Evolutionary conservation across 2,888 invertebrate species (phyloP), one percentile per base, ranked within the genome.

Genomic region (Nomada ferruginata): DNA sequence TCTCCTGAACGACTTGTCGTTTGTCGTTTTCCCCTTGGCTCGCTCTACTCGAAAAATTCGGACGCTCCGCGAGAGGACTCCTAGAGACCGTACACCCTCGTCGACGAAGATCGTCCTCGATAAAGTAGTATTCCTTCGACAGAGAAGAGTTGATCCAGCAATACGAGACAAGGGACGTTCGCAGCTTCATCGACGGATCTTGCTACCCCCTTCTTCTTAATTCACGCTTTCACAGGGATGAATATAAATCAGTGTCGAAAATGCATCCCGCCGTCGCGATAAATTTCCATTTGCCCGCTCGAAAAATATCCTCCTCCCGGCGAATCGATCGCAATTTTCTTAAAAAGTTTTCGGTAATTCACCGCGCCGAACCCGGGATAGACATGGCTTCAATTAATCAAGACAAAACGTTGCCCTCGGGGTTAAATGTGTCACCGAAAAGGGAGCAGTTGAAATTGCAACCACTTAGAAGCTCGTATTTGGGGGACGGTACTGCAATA

Each of bases 271-370:
- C 52, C 42, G 57, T n/a, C 76, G 76, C 50, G 78, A 79, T 79
- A 76, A 79, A 79, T 79, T 76, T 69, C 76, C 68, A 79, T 79
- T 69, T n/a, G n/a, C 29, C 68, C 15, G 29, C 42, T 69, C n/a
- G 76, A 79, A 79, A 76, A 76, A 69, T 69, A 55, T 50, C 0
- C 47, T 5, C 7, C 36, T 4, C 15, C 66, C 10, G 42, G 42
- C 15, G 57, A 26, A 20, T 42, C 57, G 64, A 57, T 57, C 47
- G 57, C 18, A 26, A 63, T 50, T 53, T 9, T n/a, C 18, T 29
- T 18, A 9, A 9, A 20, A 44, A 29, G 15, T 50, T 36, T 18
- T 18, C 29, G 10, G n/a, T n/a, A 36, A 29, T n/a, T 2, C 50
- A 2, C 2, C 29, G 18, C 52, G 23, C 42, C 23, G 47, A 47